Conservation (phyloP, 2,113 vertebrate species). For the Perca flavescens region DNA sequence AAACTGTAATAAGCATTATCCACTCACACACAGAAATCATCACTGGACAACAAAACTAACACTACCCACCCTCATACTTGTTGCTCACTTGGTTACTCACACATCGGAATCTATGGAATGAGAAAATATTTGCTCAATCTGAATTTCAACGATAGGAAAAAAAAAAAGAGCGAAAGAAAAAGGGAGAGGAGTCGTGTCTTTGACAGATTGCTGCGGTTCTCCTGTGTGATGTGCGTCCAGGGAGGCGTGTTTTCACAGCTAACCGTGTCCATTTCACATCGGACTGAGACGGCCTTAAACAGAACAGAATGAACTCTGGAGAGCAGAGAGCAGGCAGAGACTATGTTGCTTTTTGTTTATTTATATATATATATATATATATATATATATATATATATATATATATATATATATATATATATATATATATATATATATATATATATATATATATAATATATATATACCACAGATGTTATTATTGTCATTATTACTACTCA, state of each 20-base stretch:
- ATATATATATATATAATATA: neutral
- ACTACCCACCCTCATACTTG: constrained; percentile 28
- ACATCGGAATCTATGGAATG: constrained; percentile 32
- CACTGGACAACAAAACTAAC: constrained; percentile 37
- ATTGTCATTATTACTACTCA: neutral
- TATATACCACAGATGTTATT: neutral
- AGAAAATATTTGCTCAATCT: constrained; percentile 59
- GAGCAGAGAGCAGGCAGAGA: constrained; percentile 21
- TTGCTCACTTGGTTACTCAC: constrained; percentile 50
- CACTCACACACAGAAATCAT: constrained; percentile 32
- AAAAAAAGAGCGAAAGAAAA: neutral
- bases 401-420: neutral
- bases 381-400: constrained; percentile 2
- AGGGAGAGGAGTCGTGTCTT: constrained; percentile 20
- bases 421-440: neutral
- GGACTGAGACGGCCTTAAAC: constrained; percentile 55
- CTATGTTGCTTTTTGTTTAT: constrained; percentile 4
- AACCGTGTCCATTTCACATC: constrained; percentile 71
- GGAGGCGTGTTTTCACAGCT: constrained; percentile 72
- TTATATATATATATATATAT: neutral
- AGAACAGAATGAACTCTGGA: constrained; percentile 60
- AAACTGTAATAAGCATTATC: constrained; percentile 37
- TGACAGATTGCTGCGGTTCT: constrained; percentile 29
- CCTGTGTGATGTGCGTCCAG: constrained; percentile 61
- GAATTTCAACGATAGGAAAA: constrained; percentile 28